phyloP scores from a whole-genome alignment of 2,888 invertebrate species.

The Aphrophora alni region DNA sequence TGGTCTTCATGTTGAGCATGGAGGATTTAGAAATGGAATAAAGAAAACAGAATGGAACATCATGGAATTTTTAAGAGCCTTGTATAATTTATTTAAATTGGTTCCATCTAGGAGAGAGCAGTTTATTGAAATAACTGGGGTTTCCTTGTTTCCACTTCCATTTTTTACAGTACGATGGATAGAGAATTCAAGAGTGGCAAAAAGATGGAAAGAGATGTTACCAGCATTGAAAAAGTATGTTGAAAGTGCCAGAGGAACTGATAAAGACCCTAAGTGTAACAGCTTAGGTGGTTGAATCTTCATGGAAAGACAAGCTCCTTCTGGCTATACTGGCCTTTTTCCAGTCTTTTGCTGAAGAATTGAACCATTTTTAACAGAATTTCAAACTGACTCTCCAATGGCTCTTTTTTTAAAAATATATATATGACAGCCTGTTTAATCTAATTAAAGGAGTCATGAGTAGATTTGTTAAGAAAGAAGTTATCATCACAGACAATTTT shows the following conservation, averaged over 20 bases:
- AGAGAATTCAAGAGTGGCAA: slow-evolving; percentile 14
- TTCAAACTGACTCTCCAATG: not conserved
- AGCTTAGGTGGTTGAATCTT: not conserved
- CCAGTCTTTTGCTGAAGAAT: not conserved
- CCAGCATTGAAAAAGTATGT: not conserved
- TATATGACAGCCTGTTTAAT: not conserved
- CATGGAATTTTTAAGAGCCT: slow-evolving; percentile 45
- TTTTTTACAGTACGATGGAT: slow-evolving; percentile 23
- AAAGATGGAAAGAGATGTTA: not conserved
- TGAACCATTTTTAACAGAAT: not conserved
- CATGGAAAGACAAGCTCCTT: not conserved
- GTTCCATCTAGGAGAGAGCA: slow-evolving; percentile 15
- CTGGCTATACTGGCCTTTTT: not conserved
- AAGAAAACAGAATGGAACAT: slow-evolving; percentile 48
- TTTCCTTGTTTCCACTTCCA: not conserved
- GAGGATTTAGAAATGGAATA: slow-evolving; percentile 52
- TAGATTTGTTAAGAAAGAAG: not conserved
- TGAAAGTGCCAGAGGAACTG: not conserved
- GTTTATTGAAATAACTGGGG: not conserved
- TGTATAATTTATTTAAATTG: slow-evolving; percentile 44
- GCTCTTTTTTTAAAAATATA: not conserved
- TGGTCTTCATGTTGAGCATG: slow-evolving; percentile 52
- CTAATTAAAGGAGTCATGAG: not conserved
- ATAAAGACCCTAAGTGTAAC: not conserved
- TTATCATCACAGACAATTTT: not conserved